phyloP scores from a whole-genome alignment of 2,113 vertebrate genomes.

The Gasterosteus aculeatus region DNA sequence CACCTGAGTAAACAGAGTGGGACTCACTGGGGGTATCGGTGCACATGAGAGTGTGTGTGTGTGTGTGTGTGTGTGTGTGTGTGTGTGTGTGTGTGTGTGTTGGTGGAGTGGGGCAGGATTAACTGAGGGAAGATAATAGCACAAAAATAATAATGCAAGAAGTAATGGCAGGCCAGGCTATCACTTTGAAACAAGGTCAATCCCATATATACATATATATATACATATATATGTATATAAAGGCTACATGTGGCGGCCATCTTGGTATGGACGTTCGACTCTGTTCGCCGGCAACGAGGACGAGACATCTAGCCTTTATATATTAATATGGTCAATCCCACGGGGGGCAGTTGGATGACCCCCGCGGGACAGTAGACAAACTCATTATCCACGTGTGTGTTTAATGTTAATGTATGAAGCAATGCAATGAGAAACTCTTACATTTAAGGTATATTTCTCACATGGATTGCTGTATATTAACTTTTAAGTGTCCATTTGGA shows the following conservation, averaged over 20 bases:
- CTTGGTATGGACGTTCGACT: too few relatives aligned
- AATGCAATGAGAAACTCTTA: not conserved
- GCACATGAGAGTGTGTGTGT: conserved; percentile 22
- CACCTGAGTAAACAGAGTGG: conserved; percentile 88
- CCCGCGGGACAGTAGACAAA: not conserved
- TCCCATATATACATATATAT: conserved; percentile 5
- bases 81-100: conserved; percentile 1
- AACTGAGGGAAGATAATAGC: conserved; percentile 62
- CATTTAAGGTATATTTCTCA: not conserved
- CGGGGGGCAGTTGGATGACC: too few relatives aligned
- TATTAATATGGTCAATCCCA: too few relatives aligned
- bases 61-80: conserved; percentile 18
- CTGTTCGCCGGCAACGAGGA: too few relatives aligned
- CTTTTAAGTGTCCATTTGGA: not conserved
- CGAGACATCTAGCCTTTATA: too few relatives aligned
- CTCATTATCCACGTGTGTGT: not conserved
- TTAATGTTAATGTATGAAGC: not conserved
- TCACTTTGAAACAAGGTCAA: conserved; percentile 54
- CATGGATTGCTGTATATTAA: not conserved
- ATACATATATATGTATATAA: too few relatives aligned
- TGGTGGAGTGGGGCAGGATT: conserved; percentile 18
- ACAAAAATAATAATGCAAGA: conserved; percentile 44
- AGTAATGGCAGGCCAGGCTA: conserved; percentile 35
- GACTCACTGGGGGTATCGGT: conserved; percentile 54
- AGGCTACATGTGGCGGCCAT: too few relatives aligned